Evolutionary conservation across 2,797 vertebrate species (phyloP).

Genomic region (Spinus pinus): DNA sequence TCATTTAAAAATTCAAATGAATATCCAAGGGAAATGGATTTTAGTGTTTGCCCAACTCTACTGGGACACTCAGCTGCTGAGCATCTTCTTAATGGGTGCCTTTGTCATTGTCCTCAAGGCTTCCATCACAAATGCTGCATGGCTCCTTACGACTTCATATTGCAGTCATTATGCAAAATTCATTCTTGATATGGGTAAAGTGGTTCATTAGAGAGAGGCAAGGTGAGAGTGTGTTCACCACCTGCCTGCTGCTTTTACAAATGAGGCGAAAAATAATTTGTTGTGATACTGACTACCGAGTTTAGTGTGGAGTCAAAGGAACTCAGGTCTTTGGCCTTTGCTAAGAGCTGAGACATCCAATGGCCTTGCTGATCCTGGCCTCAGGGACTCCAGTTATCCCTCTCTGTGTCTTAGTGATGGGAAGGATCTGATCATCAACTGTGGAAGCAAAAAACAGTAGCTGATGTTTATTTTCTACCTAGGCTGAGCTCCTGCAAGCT

Average conservation of each 20-base stretch:
- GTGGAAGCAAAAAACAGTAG: not conserved
- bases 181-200: not conserved
- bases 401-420: not conserved
- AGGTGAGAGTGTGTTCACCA: not conserved
- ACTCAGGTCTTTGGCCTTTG: not conserved
- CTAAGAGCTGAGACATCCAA: not conserved
- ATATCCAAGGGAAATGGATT: constrained; percentile 42
- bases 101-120: constrained; percentile 45
- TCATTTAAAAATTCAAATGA: constrained; percentile 45
- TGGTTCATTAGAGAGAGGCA: not conserved
- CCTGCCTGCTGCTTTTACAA: not conserved
- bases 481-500: not conserved
- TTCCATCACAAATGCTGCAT: not conserved
- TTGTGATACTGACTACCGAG: not conserved
- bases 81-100: not conserved
- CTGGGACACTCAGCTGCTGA: not conserved
- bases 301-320: not conserved
- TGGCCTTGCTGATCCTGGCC: not conserved
- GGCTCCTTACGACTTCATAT: not conserved
- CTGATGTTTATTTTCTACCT: not conserved
- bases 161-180: not conserved
- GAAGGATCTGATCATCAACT: not conserved
- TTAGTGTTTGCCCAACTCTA: constrained; percentile 9
- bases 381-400: not conserved
- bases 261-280: not conserved